Evolutionary conservation across 2,888 invertebrate genomes (phyloP), one percentile per base, ranked within the genome.

Genomic region (Hecatera dysodea): DNA sequence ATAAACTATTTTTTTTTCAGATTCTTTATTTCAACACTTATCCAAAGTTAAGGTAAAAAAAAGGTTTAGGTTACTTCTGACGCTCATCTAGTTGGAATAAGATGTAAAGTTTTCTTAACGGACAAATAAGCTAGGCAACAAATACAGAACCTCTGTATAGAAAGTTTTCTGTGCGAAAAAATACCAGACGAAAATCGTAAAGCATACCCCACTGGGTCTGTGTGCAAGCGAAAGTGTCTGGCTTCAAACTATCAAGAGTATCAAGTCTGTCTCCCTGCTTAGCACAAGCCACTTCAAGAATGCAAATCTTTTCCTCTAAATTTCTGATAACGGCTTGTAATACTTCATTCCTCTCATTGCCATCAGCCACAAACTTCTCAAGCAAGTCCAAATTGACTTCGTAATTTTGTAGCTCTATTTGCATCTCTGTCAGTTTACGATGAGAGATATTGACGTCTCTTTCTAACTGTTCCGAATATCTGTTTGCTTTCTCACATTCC

Each of bases 301-400:
- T 61, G 33, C 76, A 82, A 0, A 95, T 85, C 73, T 93, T 93
- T 0, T 78, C 48, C 68, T 89, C 87, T 78, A 95, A 88, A 64
- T 81, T 83, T 22, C 89, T 85, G 0, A 93, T 83, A 17, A 91
- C 80, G 2, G 79, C 67, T 80, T 91, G 87, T 24, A 93, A 82
- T 7, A 86, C 72, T 9, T 72, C 73, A 78, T 95, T 95, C 65
- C 86, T 90, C 5, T 87, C 84, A 6, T 90, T 89, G 0, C 90
- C 92, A 71, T 93, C 91, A 3, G 87, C 86, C 1, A 93, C 81
- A 57, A 89, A 74, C 8, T 78, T 89, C 69, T 93, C 89, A 19
- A 95, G 84, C 7, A 85, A 48, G 57, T 86, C 80, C 68, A 95
- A 83, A 73, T 93, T 93, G 2, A 89, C 80, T 62, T 94, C 95